Percentiles rank a stretch among this genome's conserved stretches.
phyloP scores from a whole-genome alignment of 2,797 vertebrate genomes.

The Tachyglossus aculeatus region DNA sequence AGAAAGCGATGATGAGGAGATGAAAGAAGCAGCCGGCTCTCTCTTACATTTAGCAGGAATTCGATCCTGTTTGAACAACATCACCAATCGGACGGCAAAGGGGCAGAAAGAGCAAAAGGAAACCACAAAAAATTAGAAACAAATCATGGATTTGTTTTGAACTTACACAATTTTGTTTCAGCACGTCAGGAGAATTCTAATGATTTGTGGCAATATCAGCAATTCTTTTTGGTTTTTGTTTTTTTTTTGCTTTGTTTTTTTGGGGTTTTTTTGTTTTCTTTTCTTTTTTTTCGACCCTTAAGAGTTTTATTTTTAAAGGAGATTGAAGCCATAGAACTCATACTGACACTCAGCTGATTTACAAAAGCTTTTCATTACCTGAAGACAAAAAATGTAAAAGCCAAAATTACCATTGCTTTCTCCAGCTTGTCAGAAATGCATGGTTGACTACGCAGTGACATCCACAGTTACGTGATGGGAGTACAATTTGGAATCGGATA shows the following conservation, averaged over 20 bases:
- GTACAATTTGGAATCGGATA: constrained; percentile 56
- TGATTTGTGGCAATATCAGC: constrained; percentile 99
- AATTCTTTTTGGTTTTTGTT: constrained; percentile 83
- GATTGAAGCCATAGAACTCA: constrained; percentile 98
- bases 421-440: constrained; percentile 70
- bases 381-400: constrained; percentile 74
- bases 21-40: constrained; percentile 97
- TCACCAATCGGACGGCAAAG: constrained; percentile 96
- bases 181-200: constrained; percentile 99
- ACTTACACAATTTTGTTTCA: constrained; percentile 89
- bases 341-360: constrained; percentile 84
- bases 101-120: constrained; percentile 95
- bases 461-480: constrained; percentile 40
- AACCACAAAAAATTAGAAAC: constrained; percentile 92
- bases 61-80: constrained; percentile 95
- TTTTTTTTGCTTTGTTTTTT: constrained; percentile 67
- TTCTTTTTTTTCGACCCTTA: constrained; percentile 77
- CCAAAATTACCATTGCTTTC: constrained; percentile 77
- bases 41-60: constrained; percentile 96
- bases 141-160: constrained; percentile 80
- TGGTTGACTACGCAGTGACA: constrained; percentile 64
- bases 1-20: constrained; percentile 96
- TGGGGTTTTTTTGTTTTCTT: constrained; percentile 69
- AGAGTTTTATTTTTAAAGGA: constrained; percentile 89
- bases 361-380: constrained; percentile 82